Evolutionary conservation across 2,888 invertebrate species (phyloP).

Genomic region (Amphimallon solstitiale): DNA sequence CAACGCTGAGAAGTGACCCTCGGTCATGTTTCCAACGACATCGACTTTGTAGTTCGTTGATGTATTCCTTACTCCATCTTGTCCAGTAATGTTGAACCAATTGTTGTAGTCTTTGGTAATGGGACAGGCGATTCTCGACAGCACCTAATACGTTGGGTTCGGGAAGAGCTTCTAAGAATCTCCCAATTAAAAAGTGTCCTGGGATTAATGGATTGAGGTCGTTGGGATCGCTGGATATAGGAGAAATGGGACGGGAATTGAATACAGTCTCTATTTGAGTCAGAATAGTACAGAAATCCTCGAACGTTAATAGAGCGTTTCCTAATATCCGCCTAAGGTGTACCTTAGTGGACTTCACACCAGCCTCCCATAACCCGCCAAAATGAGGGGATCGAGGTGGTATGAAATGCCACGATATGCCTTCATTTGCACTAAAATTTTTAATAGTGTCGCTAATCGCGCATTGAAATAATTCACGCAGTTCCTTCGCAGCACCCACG

Average conservation of each 20-base stretch:
- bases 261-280: neutral
- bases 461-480: conserved; percentile 13
- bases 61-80: too few relatives aligned
- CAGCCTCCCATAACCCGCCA: too few relatives aligned
- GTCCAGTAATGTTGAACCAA: too few relatives aligned
- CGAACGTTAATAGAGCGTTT: conserved; percentile 1
- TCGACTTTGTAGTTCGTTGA: too few relatives aligned
- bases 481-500: conserved; percentile 44
- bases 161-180: neutral
- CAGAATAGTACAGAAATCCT: neutral
- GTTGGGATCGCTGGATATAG: conserved; percentile 6
- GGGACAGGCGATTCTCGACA: too few relatives aligned
- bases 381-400: conserved; percentile 12
- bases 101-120: too few relatives aligned
- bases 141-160: neutral
- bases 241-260: conserved; percentile 14
- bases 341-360: conserved; percentile 2
- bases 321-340: conserved; percentile 3
- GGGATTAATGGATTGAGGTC: neutral
- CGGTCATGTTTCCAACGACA: too few relatives aligned
- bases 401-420: conserved; percentile 6
- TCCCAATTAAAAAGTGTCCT: conserved; percentile 9
- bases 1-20: too few relatives aligned
- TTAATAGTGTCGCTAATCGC: neutral
- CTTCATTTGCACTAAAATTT: neutral